phyloP scores from a whole-genome alignment of 2,888 invertebrate genomes.

The Lasioglossum morio region DNA sequence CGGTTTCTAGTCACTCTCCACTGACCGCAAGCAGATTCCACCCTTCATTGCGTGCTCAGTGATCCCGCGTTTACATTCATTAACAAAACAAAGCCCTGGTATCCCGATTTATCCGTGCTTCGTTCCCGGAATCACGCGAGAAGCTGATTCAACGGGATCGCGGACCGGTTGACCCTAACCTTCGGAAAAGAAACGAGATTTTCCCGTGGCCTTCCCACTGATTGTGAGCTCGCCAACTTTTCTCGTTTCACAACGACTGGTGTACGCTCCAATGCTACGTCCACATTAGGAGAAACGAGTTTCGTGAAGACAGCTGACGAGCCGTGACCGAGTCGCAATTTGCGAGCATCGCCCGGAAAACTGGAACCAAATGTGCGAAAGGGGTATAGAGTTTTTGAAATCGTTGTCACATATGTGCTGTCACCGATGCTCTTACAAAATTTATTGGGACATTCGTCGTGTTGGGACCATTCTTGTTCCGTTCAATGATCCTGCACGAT shows the following conservation, averaged over 20 bases:
- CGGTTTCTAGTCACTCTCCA: neutral
- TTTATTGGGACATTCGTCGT: too few species aligned
- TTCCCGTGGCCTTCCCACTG: neutral
- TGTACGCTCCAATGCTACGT: neutral
- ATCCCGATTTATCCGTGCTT: constrained; percentile 18
- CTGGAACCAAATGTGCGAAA: neutral
- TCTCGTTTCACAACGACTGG: neutral
- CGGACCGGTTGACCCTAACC: constrained; percentile 5
- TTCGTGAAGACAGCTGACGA: constrained; percentile 27
- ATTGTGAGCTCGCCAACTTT: constrained; percentile 26
- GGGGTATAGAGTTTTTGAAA: neutral
- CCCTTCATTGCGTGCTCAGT: neutral
- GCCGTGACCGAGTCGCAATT: neutral
- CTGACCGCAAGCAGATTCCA: neutral
- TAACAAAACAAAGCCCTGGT: constrained; percentile 1
- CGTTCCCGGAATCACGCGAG: constrained; percentile 22
- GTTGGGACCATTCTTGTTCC: too few species aligned
- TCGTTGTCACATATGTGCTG: too few species aligned
- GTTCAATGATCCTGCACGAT: too few species aligned
- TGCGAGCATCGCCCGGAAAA: neutral
- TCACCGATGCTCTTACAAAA: too few species aligned
- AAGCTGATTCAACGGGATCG: constrained; percentile 4
- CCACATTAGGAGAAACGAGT: constrained; percentile 3
- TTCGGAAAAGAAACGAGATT: constrained; percentile 16
- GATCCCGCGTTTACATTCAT: constrained; percentile 11